These are phyloP conservation scores for Rostratula benghalensis DNA, from an alignment of 2,113 vertebrate genomes.

Conservation along the genomic window DNA sequence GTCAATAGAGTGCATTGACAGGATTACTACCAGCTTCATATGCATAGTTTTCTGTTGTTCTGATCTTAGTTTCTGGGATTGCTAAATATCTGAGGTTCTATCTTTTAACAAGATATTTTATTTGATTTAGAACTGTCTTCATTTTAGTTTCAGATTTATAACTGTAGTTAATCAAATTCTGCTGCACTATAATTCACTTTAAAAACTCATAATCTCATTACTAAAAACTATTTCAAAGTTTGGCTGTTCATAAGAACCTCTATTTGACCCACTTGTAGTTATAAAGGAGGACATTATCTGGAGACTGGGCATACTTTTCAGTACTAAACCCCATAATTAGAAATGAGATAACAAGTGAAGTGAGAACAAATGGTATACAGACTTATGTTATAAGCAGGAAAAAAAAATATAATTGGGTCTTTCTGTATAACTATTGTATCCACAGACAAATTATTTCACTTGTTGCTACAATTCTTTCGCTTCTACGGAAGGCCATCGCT, in stretches of 20 bases:
- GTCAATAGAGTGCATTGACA: background rate
- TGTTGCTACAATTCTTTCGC: background rate
- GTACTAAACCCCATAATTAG: background rate
- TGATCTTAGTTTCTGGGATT: background rate
- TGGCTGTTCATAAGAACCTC: background rate
- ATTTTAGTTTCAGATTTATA: conserved; percentile 14
- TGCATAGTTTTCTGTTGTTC: background rate
- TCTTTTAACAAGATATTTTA: background rate
- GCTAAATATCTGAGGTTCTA: background rate
- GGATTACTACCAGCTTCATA: background rate
- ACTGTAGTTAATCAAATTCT: conserved; percentile 2
- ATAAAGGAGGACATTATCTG: background rate
- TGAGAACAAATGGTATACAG: background rate
- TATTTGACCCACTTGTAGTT: background rate
- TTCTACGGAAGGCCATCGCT: background rate
- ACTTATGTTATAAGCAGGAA: background rate
- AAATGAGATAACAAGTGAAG: background rate
- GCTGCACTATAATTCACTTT: conserved; percentile 35
- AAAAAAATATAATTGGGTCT: accelerated
- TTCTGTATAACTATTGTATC: background rate
- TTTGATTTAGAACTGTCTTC: background rate
- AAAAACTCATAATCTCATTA: too few species aligned
- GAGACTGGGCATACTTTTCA: background rate
- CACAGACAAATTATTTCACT: background rate
- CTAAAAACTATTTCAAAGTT: too few species aligned